Percentiles rank a stretch among this genome's conserved stretches.
Conservation (phyloP, 2,797 vertebrate species). For the Liasis olivaceus region DNA sequence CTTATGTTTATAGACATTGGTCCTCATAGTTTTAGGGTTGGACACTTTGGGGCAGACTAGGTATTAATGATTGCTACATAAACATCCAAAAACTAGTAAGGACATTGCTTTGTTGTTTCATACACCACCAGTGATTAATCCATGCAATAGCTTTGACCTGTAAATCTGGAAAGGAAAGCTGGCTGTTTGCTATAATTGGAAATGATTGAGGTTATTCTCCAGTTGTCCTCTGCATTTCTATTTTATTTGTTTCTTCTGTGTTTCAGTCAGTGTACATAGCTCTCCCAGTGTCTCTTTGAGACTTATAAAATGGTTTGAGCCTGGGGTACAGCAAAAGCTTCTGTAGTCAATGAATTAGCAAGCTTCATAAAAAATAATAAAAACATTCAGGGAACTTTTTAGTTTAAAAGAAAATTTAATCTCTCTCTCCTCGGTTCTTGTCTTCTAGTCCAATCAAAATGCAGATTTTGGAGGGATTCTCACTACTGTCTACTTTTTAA, state of each 20-base stretch:
- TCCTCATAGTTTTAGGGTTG: background rate
- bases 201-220: background rate
- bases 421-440: background rate
- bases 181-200: background rate
- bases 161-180: background rate
- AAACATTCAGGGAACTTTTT: background rate
- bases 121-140: background rate
- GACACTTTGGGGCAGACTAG: background rate
- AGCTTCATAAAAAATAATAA: background rate
- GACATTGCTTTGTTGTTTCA: background rate
- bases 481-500: background rate
- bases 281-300: background rate
- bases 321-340: background rate
- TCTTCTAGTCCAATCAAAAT: background rate
- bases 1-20: background rate
- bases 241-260: background rate
- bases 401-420: background rate
- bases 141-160: background rate
- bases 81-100: background rate
- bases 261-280: background rate
- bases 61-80: background rate
- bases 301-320: background rate
- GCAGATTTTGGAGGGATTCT: background rate
- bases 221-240: background rate
- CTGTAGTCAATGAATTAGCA: background rate